Percentiles rank a stretch among this genome's conserved stretches.
Evolutionary conservation across 1,140 invertebrate genomes (phyloP).

Genomic region (Cyrtorhinus lividipennis): DNA sequence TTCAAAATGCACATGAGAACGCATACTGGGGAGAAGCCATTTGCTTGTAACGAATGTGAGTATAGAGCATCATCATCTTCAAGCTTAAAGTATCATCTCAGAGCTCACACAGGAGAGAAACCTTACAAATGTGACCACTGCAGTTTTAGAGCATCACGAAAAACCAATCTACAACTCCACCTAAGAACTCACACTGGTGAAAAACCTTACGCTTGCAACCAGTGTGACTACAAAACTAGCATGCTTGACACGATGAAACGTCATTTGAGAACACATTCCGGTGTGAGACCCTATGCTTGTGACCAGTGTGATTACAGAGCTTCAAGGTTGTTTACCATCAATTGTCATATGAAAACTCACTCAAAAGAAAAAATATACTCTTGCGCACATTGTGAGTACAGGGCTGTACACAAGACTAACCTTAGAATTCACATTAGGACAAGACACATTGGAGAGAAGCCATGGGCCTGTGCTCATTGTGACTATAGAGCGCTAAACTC

Average conservation of each 20-base stretch:
- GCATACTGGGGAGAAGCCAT: neutral
- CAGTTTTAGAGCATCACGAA: neutral
- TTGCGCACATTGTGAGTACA: constrained; percentile 53
- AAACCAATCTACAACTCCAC: neutral
- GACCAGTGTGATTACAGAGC: neutral
- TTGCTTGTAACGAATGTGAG: neutral
- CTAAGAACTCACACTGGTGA: neutral
- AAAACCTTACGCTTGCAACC: neutral
- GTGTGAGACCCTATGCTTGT: neutral
- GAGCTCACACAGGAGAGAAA: neutral
- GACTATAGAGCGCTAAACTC: constrained; percentile 36
- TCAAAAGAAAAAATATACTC: constrained; percentile 56
- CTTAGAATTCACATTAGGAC: constrained; percentile 45
- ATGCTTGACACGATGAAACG: neutral
- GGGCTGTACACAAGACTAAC: constrained; percentile 59
- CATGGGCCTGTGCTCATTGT: constrained; percentile 43
- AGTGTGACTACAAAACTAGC: neutral
- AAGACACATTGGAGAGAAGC: constrained; percentile 49
- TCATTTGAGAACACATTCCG: neutral
- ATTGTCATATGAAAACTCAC: constrained; percentile 53
- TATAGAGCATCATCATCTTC: neutral
- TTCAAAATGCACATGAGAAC: neutral
- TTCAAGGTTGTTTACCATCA: constrained; percentile 36
- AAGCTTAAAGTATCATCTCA: neutral
- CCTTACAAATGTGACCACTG: neutral